phyloP scores from a whole-genome alignment of 2,888 invertebrate species.

The Cabera pusaria region DNA sequence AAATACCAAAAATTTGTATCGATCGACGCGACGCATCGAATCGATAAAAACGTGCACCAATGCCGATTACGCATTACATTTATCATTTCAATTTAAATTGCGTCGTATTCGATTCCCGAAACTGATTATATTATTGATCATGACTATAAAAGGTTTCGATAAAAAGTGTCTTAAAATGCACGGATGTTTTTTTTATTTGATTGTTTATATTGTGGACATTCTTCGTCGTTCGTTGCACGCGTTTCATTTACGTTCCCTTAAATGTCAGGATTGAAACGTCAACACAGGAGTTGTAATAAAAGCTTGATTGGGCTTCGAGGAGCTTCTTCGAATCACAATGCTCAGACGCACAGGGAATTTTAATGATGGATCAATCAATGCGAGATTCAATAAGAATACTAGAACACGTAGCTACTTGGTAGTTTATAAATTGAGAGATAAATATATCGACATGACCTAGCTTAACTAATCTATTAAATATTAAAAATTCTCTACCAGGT shows the following conservation, averaged over 20 bases:
- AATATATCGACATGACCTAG: conserved; percentile 16
- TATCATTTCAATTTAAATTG: conserved; percentile 35
- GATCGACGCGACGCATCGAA: conserved; percentile 12
- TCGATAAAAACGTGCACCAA: conserved; percentile 30
- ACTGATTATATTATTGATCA: conserved; percentile 31
- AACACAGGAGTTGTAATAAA: conserved; percentile 31
- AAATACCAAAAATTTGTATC: conserved; percentile 23
- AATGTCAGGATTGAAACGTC: conserved; percentile 36
- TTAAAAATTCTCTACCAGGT: no score
- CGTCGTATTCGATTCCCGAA: conserved; percentile 31
- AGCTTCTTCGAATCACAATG: conserved; percentile 33
- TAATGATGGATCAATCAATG: conserved; percentile 23
- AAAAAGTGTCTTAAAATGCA: conserved; percentile 28
- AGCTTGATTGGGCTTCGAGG: conserved; percentile 26
- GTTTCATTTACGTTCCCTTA: conserved; percentile 32
- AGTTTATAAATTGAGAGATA: conserved; percentile 5
- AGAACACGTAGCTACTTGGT: conserved; percentile 14
- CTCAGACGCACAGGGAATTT: conserved; percentile 26
- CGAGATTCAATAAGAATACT: conserved; percentile 31
- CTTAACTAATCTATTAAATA: not conserved
- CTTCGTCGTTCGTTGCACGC: conserved; percentile 21
- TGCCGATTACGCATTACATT: conserved; percentile 29
- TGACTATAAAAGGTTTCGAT: conserved; percentile 27
- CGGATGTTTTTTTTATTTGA: conserved; percentile 19
- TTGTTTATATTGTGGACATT: conserved; percentile 22